These are phyloP conservation scores for Nycticebus coucang DNA, from an alignment of 2,113 vertebrate genomes.

Conservation along the genomic window DNA sequence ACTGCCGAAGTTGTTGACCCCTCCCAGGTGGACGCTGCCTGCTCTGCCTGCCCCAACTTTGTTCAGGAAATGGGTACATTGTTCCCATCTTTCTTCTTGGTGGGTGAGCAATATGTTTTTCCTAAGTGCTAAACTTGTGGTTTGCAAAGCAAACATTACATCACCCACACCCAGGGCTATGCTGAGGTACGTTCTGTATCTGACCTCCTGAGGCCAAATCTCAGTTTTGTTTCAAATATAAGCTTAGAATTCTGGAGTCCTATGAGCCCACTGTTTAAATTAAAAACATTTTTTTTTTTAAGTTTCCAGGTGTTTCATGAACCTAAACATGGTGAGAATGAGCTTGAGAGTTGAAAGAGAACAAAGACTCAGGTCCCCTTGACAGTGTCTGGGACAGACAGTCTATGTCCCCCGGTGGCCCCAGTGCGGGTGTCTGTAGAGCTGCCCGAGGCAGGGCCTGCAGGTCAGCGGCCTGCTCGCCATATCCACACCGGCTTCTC, in stretches of 20 bases:
- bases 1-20: no score
- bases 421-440: no score
- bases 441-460: no score
- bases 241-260: background rate
- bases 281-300: background rate
- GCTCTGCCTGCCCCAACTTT: background rate
- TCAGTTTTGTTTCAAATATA: background rate
- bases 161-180: background rate
- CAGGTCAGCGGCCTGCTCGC: no score
- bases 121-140: background rate
- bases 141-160: background rate
- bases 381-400: background rate
- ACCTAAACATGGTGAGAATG: background rate
- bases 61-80: background rate
- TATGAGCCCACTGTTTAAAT: background rate
- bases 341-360: background rate
- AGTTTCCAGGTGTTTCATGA: background rate
- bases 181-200: background rate
- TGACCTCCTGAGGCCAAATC: background rate
- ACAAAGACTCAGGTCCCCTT: background rate
- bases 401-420: no score
- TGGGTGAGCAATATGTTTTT: conserved; percentile 28
- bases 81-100: conserved; percentile 41
- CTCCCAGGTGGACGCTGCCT: no score
- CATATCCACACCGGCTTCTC: no score